Percentiles rank a stretch among this genome's conserved stretches.
These are phyloP conservation scores for Eretmocerus hayati DNA, from an alignment of 2,888 invertebrate genomes.

Conservation along the genomic window DNA sequence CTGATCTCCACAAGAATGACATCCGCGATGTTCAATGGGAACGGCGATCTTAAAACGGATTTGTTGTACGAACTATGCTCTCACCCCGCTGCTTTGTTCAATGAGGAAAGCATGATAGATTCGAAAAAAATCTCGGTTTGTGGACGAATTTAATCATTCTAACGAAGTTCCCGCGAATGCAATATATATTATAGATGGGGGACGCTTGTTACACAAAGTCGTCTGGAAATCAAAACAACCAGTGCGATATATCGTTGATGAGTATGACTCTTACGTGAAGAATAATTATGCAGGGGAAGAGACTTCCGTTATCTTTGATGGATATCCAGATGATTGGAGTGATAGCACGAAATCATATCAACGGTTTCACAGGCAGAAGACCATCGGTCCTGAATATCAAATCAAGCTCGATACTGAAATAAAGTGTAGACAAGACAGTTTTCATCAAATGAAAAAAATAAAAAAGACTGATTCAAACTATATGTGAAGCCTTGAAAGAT, in stretches of 20 bases:
- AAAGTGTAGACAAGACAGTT: background rate
- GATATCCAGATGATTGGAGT: background rate
- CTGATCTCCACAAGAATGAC: background rate
- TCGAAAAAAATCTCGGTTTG: background rate
- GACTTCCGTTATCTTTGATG: background rate
- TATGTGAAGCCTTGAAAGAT: background rate
- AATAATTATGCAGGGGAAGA: background rate
- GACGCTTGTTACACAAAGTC: background rate
- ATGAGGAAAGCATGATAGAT: too few relatives aligned
- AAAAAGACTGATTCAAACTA: background rate
- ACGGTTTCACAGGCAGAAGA: background rate
- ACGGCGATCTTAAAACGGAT: too few relatives aligned
- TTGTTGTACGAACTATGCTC: too few relatives aligned
- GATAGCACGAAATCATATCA: background rate
- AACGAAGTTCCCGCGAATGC: background rate
- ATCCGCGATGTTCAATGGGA: too few relatives aligned
- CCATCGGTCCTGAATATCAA: background rate
- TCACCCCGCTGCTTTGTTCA: too few relatives aligned
- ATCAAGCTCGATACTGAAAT: background rate
- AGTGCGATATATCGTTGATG: background rate
- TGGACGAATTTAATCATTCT: background rate
- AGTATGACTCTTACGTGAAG: background rate
- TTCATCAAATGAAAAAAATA: constrained; percentile 2
- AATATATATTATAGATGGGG: background rate
- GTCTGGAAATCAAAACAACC: background rate